Percentiles rank a stretch among this genome's conserved stretches.
These are phyloP conservation scores for Choloepus didactylus DNA, from an alignment of 2,797 vertebrate species.

Conservation along the genomic window DNA sequence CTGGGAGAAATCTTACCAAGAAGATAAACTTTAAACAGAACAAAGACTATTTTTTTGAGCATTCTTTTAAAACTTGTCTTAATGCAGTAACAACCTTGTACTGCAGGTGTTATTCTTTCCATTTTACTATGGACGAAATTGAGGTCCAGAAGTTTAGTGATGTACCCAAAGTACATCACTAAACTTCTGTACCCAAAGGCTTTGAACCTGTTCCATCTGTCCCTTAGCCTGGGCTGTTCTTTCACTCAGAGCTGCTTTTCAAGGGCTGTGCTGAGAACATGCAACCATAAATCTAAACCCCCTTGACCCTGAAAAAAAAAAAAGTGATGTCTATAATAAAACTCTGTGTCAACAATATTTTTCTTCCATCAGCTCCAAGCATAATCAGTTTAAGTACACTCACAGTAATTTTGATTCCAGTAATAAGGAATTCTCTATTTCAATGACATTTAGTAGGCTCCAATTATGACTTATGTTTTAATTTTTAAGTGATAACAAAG, in stretches of 20 bases:
- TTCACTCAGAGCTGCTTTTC: not conserved
- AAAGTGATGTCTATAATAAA: not conserved
- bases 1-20: too few species aligned
- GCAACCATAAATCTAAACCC: not conserved
- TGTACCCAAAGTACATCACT: not conserved
- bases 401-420: not conserved
- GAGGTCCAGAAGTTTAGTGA: not conserved
- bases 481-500: constrained; percentile 16
- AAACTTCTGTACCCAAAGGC: not conserved
- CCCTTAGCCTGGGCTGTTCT: not conserved
- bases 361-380: not conserved
- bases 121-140: constrained; percentile 5
- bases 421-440: constrained; percentile 38
- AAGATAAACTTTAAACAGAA: too few species aligned
- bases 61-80: not conserved
- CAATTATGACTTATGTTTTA: constrained; percentile 32
- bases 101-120: not conserved
- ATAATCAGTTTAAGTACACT: not conserved
- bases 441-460: not conserved
- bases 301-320: not conserved
- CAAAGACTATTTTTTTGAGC: not conserved
- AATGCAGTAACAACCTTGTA: not conserved
- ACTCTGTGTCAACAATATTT: constrained; percentile 2
- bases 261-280: not conserved
- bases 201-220: not conserved